Percentiles rank a stretch among this genome's conserved stretches.
Evolutionary conservation across 2,113 vertebrate genomes (phyloP).

Genomic region (Piprites chloris): DNA sequence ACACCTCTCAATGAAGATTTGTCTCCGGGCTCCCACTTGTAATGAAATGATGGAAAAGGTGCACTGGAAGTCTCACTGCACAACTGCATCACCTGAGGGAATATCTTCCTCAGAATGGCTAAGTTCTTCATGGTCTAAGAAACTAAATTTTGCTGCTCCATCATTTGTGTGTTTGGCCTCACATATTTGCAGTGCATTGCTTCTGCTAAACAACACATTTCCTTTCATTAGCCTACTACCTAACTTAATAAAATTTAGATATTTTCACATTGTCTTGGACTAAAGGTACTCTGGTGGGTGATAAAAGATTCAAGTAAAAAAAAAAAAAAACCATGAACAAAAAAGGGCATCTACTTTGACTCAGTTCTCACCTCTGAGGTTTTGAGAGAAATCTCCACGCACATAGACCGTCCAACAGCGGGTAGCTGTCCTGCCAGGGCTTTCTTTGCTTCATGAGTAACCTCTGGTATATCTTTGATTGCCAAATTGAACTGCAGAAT

Average conservation of each 20-base stretch:
- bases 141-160: not conserved
- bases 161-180: not conserved
- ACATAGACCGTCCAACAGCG: slow-evolving; percentile 94
- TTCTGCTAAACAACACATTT: not conserved
- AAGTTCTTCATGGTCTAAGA: not conserved
- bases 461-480: slow-evolving; percentile 98
- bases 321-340: not conserved
- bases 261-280: not conserved
- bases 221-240: not conserved
- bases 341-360: not conserved
- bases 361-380: slow-evolving; percentile 88
- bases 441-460: slow-evolving; percentile 99
- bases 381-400: slow-evolving; percentile 98
- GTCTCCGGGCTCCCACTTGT: not conserved
- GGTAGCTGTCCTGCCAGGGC: slow-evolving; percentile 94
- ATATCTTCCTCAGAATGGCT: not conserved
- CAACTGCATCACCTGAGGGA: not conserved
- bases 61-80: not conserved
- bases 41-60: not conserved
- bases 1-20: not conserved
- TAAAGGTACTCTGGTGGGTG: not conserved
- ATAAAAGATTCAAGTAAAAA: not conserved
- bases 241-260: not conserved
- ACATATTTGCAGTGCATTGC: not conserved
- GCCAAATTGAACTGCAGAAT: slow-evolving; percentile 92